Evolutionary conservation across 1,140 invertebrate species (phyloP).

Genomic region (Drosophila auraria): DNA sequence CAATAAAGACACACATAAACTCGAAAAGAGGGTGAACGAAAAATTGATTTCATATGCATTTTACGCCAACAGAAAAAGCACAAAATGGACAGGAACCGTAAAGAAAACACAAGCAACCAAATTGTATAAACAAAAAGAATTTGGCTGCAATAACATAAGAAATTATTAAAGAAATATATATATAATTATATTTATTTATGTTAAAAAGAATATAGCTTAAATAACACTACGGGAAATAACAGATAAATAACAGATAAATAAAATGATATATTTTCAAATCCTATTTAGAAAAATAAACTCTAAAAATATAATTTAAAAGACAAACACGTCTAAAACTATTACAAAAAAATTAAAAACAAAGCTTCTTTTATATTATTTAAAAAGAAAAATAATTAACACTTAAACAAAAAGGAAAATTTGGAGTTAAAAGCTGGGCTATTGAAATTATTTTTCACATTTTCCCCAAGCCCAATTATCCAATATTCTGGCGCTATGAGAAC

Average conservation of each 20-base stretch:
- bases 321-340: no score
- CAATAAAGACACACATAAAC: conserved; percentile 6
- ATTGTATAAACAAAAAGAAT: conserved; percentile 11
- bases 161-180: neutral
- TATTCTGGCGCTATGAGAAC: conserved; percentile 18
- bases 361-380: no score
- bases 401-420: no score
- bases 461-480: conserved; percentile 47
- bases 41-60: conserved; percentile 69
- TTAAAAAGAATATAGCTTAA: neutral
- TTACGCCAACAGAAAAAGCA: conserved; percentile 46
- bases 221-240: neutral
- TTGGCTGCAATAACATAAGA: neutral
- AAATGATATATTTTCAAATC: no score
- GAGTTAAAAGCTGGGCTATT: no score
- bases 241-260: neutral
- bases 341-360: no score
- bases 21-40: conserved; percentile 12
- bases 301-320: no score
- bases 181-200: neutral
- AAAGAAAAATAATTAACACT: no score
- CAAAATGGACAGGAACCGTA: conserved; percentile 22
- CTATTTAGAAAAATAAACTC: no score
- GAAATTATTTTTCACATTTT: conserved; percentile 46
- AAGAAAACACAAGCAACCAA: conserved; percentile 2